phyloP scores from a whole-genome alignment of 2,113 vertebrate genomes.

The Patagioenas fasciata region DNA sequence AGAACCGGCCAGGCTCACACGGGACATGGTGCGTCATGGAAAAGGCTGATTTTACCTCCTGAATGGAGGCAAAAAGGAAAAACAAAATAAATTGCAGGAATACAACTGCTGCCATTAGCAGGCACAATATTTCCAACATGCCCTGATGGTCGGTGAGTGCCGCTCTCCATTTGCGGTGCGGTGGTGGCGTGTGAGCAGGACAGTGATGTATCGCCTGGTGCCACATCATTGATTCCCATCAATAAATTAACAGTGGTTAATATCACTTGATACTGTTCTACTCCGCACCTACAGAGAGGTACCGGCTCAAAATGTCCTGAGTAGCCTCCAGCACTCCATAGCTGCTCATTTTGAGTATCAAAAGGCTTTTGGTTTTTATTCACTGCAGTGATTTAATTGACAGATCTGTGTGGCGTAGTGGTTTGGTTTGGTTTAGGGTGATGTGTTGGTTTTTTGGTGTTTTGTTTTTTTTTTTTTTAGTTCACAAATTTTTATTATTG shows the following conservation, averaged over 20 bases:
- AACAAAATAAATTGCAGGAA: not conserved
- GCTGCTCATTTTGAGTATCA: not conserved
- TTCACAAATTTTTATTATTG: not conserved
- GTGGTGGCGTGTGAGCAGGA: not conserved
- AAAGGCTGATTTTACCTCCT: not conserved
- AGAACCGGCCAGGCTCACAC: rapidly evolving
- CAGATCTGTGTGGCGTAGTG: not conserved
- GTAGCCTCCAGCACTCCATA: not conserved
- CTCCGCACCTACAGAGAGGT: rapidly evolving
- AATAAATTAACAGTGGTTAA: not conserved
- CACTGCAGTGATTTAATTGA: not conserved
- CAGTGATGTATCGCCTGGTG: not conserved
- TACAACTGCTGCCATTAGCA: not conserved
- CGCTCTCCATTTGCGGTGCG: not conserved
- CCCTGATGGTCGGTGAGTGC: not conserved
- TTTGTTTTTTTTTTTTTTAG: not conserved
- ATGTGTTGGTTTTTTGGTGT: no score
- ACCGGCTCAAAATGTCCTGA: rapidly evolving
- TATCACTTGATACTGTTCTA: rapidly evolving
- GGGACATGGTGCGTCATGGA: not conserved
- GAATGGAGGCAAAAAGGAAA: not conserved
- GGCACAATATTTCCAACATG: not conserved
- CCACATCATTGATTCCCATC: not conserved
- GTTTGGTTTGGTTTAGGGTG: not conserved
- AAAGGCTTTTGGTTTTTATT: not conserved